phyloP scores from a whole-genome alignment of 2,797 vertebrate genomes.

The Chanos chanos region DNA sequence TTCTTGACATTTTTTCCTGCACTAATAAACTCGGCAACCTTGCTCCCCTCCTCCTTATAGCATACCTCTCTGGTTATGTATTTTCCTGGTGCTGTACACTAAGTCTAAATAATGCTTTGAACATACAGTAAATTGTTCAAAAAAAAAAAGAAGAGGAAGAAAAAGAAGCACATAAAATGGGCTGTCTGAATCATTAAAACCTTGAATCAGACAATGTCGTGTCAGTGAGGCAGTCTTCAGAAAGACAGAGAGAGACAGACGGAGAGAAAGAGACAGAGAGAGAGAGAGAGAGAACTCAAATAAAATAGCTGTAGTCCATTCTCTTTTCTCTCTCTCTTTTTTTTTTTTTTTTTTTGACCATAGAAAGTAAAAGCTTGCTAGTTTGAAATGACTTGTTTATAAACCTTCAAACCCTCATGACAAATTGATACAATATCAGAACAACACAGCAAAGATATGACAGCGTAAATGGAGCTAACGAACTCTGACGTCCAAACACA shows the following conservation, averaged over 20 bases:
- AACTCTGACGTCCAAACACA: slow-evolving; percentile 67
- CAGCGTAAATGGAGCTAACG: slow-evolving; percentile 64
- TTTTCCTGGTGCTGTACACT: slow-evolving; percentile 2
- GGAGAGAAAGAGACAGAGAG: background rate
- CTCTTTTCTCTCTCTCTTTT: too few relatives aligned
- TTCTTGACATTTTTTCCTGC: slow-evolving; percentile 23
- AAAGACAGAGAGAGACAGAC: background rate
- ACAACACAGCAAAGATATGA: slow-evolving; percentile 56
- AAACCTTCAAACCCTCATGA: background rate
- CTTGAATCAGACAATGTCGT: background rate
- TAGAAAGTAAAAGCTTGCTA: background rate
- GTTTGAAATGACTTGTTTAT: slow-evolving; percentile 6
- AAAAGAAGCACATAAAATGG: background rate
- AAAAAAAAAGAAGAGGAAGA: too few relatives aligned
- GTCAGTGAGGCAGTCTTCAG: background rate
- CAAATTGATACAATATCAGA: background rate
- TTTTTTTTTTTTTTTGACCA: too few relatives aligned
- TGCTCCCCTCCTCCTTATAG: background rate
- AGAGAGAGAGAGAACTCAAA: background rate
- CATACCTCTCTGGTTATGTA: slow-evolving; percentile 11
- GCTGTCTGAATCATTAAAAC: background rate
- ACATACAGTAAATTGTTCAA: background rate
- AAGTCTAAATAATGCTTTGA: background rate
- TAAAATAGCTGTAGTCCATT: background rate
- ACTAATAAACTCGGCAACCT: slow-evolving; percentile 7